Evolutionary conservation across 2,113 vertebrate genomes (phyloP), one percentile per base, ranked within the genome.

Genomic region (Saccopteryx leptura): DNA sequence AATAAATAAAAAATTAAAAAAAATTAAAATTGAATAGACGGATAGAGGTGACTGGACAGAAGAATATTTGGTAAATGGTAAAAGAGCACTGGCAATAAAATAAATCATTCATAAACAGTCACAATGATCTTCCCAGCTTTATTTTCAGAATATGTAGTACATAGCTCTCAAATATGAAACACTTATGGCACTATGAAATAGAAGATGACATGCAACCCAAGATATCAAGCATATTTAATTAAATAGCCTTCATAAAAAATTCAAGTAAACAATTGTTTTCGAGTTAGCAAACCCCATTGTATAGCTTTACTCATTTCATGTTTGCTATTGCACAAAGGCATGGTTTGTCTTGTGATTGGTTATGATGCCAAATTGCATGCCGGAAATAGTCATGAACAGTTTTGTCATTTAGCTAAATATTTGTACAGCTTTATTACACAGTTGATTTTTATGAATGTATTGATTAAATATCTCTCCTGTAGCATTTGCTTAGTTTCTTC

Each of bases 201-300:
- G 75, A 58, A 66, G 60, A 68, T 80, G 69, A n/a, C 21, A 86
- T n/a, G 46, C 50, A 95, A 78, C 60, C 56, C 63, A 94, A 85
- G 86, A 72, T 83, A 93, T 48, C 48, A 89, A 75, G 58, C 46
- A 75, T 84, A 93, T 83, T 95, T 94, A 84, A 90, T 93, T 86
- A 95, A 95, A 89, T 7, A 93, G n/a, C 26, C 46, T 75, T 96
- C 63, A 95, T 95, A 56, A 94, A 94, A 97, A 93, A 88, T 91
- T 94, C 92, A 90, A 79, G 39, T 90, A 50, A 94, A 72, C 28
- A 93, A 90, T 92, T 96, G 58, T 93, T 89, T 92, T 66, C 75
- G 68, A 82, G 33, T 33, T 60, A 83, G 75, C 28, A 61, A 89
- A 65, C 24, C 86, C 71, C 50, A 23, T 85, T 54, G 28, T 52